A percentile compares a stretch with the other conserved stretches of the same genome.
Conservation (phyloP, 37 sponge, comb jelly and placozoan species). For the Bolinopsis microptera region DNA sequence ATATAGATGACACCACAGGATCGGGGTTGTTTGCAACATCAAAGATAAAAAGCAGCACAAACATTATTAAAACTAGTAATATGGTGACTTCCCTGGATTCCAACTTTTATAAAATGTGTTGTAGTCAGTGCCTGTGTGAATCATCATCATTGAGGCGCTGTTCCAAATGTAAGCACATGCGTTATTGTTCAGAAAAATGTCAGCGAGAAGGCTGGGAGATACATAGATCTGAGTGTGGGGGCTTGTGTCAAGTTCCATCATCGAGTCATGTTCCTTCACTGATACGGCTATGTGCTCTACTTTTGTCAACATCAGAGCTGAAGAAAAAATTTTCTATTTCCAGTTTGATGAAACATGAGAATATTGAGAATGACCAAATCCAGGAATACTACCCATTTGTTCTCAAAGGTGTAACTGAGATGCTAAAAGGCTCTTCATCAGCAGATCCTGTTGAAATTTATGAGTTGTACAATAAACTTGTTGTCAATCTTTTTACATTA, state of each 20-base stretch:
- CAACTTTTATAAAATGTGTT: neutral
- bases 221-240: neutral
- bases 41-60: neutral
- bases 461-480: neutral
- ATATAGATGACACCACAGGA: neutral
- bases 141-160: neutral
- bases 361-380: neutral
- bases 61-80: neutral
- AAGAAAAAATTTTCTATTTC: neutral
- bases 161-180: conserved; percentile 20
- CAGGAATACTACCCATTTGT: neutral
- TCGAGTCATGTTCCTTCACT: neutral
- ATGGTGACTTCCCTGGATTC: neutral
- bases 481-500: neutral
- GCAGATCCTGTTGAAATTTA: neutral
- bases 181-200: conserved; percentile 15
- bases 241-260: neutral
- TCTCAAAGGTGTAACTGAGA: conserved; percentile 5
- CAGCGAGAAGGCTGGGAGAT: neutral
- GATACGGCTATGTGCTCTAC: neutral
- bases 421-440: neutral
- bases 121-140: neutral
- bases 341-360: neutral
- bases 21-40: neutral
- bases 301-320: neutral